Percentiles rank a stretch among this genome's conserved stretches.
These are phyloP conservation scores for Labroides dimidiatus DNA, from an alignment of 2,797 vertebrate species.

Conservation along the genomic window DNA sequence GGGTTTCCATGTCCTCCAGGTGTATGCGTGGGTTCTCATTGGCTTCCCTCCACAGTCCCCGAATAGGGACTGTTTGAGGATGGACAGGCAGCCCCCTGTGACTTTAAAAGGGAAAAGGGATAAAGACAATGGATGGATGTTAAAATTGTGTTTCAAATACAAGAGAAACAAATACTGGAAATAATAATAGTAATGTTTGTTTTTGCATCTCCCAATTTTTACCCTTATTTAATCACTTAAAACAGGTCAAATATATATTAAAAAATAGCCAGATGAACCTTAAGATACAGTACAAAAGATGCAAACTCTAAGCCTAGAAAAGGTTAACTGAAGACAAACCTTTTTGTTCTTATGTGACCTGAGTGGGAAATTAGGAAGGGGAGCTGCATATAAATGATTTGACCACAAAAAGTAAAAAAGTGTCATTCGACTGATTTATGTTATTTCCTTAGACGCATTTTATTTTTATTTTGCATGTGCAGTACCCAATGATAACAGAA, in stretches of 20 bases:
- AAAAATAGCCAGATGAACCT: too few species aligned
- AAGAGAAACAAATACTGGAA: too few species aligned
- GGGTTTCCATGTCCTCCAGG: too few species aligned
- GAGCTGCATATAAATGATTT: constrained; percentile 2
- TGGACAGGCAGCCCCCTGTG: too few species aligned
- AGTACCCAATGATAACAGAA: constrained; percentile 1
- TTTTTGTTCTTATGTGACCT: not conserved
- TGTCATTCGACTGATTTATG: not conserved
- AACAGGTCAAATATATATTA: too few species aligned
- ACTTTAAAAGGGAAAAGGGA: too few species aligned
- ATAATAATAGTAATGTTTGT: not conserved
- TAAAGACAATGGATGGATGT: too few species aligned
- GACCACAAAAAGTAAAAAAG: not conserved
- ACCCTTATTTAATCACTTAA: not conserved
- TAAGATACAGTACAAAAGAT: not conserved
- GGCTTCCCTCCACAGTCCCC: too few species aligned
- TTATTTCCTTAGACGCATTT: not conserved
- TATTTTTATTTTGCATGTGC: not conserved
- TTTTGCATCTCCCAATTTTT: not conserved
- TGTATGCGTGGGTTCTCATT: too few species aligned
- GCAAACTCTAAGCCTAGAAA: not conserved
- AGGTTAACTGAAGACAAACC: constrained; percentile 1
- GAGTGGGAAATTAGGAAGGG: not conserved
- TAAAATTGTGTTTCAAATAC: too few species aligned
- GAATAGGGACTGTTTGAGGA: too few species aligned